A percentile compares a stretch with the other conserved stretches of the same genome.
Conservation (phyloP, 2,113 vertebrate species). For the Serinus canaria region DNA sequence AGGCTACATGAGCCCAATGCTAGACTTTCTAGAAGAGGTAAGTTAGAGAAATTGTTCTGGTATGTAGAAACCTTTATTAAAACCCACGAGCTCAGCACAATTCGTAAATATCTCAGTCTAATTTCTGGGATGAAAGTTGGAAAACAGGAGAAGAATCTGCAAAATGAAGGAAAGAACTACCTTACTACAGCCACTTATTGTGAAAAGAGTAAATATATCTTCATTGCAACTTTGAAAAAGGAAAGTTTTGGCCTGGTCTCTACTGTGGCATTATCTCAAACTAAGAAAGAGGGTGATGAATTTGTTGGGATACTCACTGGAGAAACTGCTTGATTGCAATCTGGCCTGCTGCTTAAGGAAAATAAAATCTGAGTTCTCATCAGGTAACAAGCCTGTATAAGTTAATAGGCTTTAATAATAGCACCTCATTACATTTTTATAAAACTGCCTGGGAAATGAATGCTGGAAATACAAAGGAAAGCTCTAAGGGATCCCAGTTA, state of each 20-base stretch:
- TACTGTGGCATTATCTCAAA: slow-evolving; percentile 55
- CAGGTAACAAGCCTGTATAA: slow-evolving; percentile 57
- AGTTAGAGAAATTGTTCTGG: not conserved
- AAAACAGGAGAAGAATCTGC: not conserved
- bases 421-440: slow-evolving; percentile 64
- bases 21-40: not conserved
- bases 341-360: slow-evolving; percentile 63
- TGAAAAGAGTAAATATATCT: slow-evolving; percentile 25
- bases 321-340: slow-evolving; percentile 66
- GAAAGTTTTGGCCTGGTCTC: not conserved
- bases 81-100: not conserved
- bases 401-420: slow-evolving; percentile 69
- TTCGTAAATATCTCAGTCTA: not conserved
- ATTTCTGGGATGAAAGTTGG: not conserved
- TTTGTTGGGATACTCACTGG: slow-evolving; percentile 45
- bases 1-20: not conserved
- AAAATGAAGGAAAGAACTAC: not conserved
- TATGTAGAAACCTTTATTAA: slow-evolving; percentile 12
- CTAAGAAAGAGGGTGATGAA: slow-evolving; percentile 55
- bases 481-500: slow-evolving; percentile 56
- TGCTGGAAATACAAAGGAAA: slow-evolving; percentile 52
- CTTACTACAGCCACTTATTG: not conserved
- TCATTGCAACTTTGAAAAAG: not conserved
- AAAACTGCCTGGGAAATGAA: slow-evolving; percentile 62
- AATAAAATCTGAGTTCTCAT: slow-evolving; percentile 65